Conservation (phyloP, 2,797 vertebrate species). For the Hypotaenidia philippensis region DNA sequence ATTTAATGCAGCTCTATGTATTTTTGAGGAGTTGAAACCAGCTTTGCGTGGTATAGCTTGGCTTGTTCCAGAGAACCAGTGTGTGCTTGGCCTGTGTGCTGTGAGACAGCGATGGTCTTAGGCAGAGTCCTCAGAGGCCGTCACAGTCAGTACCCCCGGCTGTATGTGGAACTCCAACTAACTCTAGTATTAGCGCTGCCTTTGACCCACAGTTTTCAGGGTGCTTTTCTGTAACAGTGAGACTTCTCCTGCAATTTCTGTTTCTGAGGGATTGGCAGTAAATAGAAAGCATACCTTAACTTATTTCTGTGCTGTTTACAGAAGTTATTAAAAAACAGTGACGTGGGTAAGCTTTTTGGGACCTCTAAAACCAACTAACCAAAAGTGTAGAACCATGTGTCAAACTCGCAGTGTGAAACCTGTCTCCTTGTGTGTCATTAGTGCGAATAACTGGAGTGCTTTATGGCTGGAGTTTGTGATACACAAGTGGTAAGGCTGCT, state of each 20-base stretch:
- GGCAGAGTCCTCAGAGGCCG: not conserved
- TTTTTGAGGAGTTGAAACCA: not conserved
- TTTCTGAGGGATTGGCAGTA: not conserved
- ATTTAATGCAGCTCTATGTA: not conserved
- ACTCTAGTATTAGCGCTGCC: not conserved
- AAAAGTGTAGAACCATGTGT: not conserved
- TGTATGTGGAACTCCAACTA: accelerated
- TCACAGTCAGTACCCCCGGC: not conserved
- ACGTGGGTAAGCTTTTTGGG: not conserved
- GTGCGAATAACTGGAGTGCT: not conserved
- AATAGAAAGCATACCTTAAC: not conserved
- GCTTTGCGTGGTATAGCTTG: not conserved
- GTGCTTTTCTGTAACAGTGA: not conserved
- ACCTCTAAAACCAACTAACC: not conserved
- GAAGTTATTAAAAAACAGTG: not conserved
- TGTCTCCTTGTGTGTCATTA: not conserved
- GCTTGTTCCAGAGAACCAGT: not conserved
- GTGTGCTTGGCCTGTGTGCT: not conserved
- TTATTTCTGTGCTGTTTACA: not conserved
- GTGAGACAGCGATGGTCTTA: not conserved
- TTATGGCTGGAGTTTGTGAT: not conserved
- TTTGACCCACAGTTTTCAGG: not conserved
- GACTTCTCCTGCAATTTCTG: not conserved
- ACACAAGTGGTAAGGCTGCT: not conserved
- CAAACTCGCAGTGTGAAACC: not conserved